A percentile compares a stretch with the other conserved stretches of the same genome.
phyloP scores from a whole-genome alignment of 2,888 invertebrate species.

The Oscheius myriophilus region DNA sequence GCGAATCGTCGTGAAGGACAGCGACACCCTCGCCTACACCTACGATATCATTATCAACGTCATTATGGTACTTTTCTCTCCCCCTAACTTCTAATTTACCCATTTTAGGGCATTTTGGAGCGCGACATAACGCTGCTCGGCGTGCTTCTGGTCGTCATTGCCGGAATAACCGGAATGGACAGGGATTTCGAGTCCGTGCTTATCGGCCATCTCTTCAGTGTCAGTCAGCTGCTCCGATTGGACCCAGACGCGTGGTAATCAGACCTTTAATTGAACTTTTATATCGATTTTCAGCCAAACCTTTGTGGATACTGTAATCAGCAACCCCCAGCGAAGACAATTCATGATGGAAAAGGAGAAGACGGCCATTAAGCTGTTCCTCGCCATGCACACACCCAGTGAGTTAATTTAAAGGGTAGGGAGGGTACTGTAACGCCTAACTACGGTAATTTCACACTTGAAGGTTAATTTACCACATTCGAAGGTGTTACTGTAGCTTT shows the following conservation, averaged over 20 bases:
- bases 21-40: slow-evolving; percentile 14
- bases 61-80: slow-evolving; percentile 8
- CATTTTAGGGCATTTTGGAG: slow-evolving; percentile 18
- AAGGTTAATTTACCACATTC: no score
- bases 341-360: slow-evolving; percentile 3
- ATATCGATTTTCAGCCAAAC: not conserved
- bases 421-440: no score
- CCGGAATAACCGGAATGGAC: not conserved
- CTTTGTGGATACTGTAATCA: not conserved
- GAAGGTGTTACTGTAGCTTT: no score
- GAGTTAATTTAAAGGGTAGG: not conserved
- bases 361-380: slow-evolving; percentile 15
- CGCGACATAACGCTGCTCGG: slow-evolving; percentile 6
- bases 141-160: slow-evolving; percentile 6
- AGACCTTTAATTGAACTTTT: not conserved
- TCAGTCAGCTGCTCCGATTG: slow-evolving; percentile 3
- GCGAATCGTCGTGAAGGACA: slow-evolving; percentile 1
- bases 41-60: slow-evolving; percentile 10
- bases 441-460: no score
- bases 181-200: slow-evolving; percentile 18
- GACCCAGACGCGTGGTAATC: slow-evolving; percentile 7
- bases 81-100: not conserved
- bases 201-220: slow-evolving; percentile 19
- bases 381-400: slow-evolving; percentile 10
- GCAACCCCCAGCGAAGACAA: not conserved